Evolutionary conservation across 1,140 invertebrate genomes (phyloP).

Genomic region (Drosophila teissieri): DNA sequence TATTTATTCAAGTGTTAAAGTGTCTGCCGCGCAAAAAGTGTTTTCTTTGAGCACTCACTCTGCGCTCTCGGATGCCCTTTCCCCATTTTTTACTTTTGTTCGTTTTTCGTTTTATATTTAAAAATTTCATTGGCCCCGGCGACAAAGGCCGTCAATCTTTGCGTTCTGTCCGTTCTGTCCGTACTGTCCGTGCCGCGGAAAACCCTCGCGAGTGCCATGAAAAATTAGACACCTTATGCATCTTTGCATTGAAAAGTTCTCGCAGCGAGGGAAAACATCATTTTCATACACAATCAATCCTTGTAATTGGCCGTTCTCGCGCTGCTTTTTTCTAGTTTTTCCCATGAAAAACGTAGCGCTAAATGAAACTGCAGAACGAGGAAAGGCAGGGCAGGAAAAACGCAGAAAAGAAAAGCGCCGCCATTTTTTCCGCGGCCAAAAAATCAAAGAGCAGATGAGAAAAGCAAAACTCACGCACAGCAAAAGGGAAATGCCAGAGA

Average conservation of each 20-base stretch:
- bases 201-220: constrained; percentile 53
- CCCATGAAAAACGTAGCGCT: constrained; percentile 84
- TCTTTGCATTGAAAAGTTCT: constrained; percentile 50
- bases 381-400: background rate
- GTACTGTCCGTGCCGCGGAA: background rate
- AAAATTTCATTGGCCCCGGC: constrained; percentile 74
- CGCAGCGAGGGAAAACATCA: constrained; percentile 58
- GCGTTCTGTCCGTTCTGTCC: constrained; percentile 27
- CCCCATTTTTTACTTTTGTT: constrained; percentile 9
- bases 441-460: constrained; percentile 68
- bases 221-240: constrained; percentile 84
- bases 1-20: constrained; percentile 84
- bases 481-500: constrained; percentile 75
- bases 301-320: constrained; percentile 84
- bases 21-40: constrained; percentile 73
- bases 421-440: constrained; percentile 70
- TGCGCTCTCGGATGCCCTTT: constrained; percentile 8
- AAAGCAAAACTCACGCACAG: constrained; percentile 72
- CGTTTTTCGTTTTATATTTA: constrained; percentile 51
- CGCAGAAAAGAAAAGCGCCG: constrained; percentile 34
- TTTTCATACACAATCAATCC: constrained; percentile 85
- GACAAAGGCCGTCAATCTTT: constrained; percentile 72
- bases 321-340: constrained; percentile 77
- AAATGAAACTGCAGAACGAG: constrained; percentile 73
- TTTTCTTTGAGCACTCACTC: constrained; percentile 56